Percentiles rank a stretch among this genome's conserved stretches.
Evolutionary conservation across 2,113 vertebrate species (phyloP).

Genomic region (Pollachius pollachius): DNA sequence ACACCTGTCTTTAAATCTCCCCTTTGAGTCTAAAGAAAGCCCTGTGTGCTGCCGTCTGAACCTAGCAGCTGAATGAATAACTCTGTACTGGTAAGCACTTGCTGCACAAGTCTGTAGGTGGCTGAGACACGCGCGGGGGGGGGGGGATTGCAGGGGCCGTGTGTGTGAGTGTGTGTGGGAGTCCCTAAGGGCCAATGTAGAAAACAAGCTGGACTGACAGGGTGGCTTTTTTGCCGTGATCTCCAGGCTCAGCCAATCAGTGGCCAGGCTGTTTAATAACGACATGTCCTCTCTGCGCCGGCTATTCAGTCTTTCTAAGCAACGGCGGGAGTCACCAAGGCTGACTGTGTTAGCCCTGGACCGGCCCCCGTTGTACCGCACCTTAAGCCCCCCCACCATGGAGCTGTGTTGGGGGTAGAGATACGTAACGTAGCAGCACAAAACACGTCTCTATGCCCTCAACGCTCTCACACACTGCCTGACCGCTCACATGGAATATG

Average conservation of each 20-base stretch:
- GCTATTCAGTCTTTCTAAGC: slow-evolving; percentile 43
- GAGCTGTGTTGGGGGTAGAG: too few relatives aligned
- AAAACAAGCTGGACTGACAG: slow-evolving; percentile 63
- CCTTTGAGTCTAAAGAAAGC: neutral
- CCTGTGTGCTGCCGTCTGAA: neutral
- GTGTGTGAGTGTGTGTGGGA: neutral
- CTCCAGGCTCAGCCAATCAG: slow-evolving; percentile 26
- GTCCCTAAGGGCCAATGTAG: slow-evolving; percentile 34
- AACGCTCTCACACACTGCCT: too few relatives aligned
- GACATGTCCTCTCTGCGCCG: slow-evolving; percentile 14
- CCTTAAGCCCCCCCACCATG: too few relatives aligned
- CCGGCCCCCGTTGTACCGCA: too few relatives aligned
- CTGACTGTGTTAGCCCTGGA: too few relatives aligned
- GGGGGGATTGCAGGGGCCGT: slow-evolving; percentile 1
- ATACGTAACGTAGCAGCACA: too few relatives aligned
- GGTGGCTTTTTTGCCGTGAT: slow-evolving; percentile 28
- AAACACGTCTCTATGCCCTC: too few relatives aligned
- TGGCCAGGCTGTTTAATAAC: slow-evolving; percentile 43
- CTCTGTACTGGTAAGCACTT: slow-evolving; percentile 23
- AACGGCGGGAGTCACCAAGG: neutral
- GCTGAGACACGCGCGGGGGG: neutral
- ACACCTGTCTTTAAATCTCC: too few relatives aligned
- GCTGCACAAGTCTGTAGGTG: slow-evolving; percentile 12
- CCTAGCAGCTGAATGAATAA: slow-evolving; percentile 17
- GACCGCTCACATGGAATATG: too few relatives aligned